phyloP scores from a whole-genome alignment of 2,797 vertebrate genomes.

The Acanthornis magna region DNA sequence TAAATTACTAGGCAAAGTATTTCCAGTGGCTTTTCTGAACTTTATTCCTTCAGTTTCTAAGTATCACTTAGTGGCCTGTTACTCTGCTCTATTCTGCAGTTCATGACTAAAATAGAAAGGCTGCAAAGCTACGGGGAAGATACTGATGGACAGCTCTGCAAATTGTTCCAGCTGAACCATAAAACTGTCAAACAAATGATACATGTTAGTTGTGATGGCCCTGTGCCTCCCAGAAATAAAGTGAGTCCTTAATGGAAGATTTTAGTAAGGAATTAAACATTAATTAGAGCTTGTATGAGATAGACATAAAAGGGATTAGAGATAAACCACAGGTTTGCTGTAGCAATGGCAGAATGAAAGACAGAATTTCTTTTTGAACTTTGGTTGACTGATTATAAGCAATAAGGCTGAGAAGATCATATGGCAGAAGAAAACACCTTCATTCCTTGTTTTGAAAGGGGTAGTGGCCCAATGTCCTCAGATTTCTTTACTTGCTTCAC shows the following conservation, averaged over 20 bases:
- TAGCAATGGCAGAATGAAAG: background rate
- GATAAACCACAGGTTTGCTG: background rate
- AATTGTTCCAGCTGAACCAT: constrained; percentile 72
- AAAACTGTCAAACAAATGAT: constrained; percentile 75
- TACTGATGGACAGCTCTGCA: constrained; percentile 66
- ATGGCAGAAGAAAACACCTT: background rate
- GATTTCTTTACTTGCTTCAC: background rate
- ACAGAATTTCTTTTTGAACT: background rate
- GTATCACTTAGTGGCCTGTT: constrained; percentile 26
- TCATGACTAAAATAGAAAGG: constrained; percentile 60
- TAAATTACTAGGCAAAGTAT: background rate
- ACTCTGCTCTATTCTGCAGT: background rate
- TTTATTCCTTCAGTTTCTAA: background rate
- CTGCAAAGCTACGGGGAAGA: constrained; percentile 21
- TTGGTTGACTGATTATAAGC: background rate
- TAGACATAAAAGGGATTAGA: constrained; percentile 3
- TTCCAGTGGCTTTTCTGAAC: background rate
- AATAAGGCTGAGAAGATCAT: background rate
- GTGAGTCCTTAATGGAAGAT: constrained; percentile 56
- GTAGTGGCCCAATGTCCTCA: background rate
- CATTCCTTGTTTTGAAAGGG: background rate
- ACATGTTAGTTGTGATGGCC: constrained; percentile 39
- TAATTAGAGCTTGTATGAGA: constrained; percentile 49
- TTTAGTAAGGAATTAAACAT: constrained; percentile 60
- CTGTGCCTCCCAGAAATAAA: constrained; percentile 62